Evolutionary conservation across 1,140 invertebrate genomes (phyloP).

Genomic region (Drosophila repletoides): DNA sequence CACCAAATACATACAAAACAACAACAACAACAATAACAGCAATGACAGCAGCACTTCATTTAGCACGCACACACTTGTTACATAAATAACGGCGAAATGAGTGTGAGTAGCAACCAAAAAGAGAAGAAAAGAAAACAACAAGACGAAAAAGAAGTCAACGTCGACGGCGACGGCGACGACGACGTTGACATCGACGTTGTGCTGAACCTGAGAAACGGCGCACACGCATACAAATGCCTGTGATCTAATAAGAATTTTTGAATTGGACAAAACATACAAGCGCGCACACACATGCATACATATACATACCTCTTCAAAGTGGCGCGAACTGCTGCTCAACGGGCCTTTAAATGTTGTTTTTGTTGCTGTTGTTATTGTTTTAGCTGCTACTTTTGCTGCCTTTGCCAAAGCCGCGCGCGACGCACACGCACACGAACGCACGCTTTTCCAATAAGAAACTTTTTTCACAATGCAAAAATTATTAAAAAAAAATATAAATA

Average conservation of each 20-base stretch:
- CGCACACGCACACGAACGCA: conserved; percentile 40
- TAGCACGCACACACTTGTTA: conserved; percentile 76
- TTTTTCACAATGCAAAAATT: conserved; percentile 65
- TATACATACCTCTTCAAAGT: conserved; percentile 61
- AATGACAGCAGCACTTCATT: conserved; percentile 53
- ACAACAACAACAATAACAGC: conserved; percentile 9
- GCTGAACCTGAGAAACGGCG: conserved; percentile 48
- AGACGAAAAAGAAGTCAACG: conserved; percentile 59
- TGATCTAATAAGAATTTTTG: conserved; percentile 62
- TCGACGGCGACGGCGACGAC: too few relatives aligned
- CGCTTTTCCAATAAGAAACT: conserved; percentile 49
- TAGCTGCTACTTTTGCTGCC: conserved; percentile 32
- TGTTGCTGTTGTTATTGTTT: conserved; percentile 5
- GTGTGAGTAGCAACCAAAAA: conserved; percentile 46
- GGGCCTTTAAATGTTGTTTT: conserved; percentile 49
- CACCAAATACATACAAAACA: conserved; percentile 46
- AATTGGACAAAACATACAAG: conserved; percentile 35
- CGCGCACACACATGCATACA: conserved; percentile 24
- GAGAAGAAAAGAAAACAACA: conserved; percentile 45
- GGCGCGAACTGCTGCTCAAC: conserved; percentile 64
- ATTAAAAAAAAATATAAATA: conserved; percentile 53
- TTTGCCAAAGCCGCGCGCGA: conserved; percentile 40
- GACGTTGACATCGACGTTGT: too few relatives aligned
- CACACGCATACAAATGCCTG: conserved; percentile 14
- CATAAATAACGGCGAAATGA: conserved; percentile 78